These are phyloP conservation scores for Bufo bufo DNA, from an alignment of 2,113 vertebrate genomes.

Conservation along the genomic window DNA sequence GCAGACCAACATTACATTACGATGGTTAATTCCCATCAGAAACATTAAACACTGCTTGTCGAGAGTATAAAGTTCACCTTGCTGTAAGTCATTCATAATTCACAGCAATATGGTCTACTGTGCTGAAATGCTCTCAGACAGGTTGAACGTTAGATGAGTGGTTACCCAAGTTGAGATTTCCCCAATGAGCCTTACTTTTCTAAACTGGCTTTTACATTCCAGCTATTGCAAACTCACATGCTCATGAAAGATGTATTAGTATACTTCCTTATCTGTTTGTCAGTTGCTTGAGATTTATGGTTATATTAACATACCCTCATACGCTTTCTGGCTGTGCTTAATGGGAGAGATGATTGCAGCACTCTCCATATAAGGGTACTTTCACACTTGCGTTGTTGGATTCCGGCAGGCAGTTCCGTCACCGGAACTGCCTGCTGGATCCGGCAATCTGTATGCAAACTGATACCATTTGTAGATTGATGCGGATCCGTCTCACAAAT, in stretches of 20 bases:
- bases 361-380: neutral
- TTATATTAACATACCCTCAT: neutral
- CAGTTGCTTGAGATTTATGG: neutral
- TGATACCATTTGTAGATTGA: no score
- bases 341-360: neutral
- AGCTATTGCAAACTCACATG: neutral
- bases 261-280: neutral
- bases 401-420: no score
- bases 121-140: constrained; percentile 59
- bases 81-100: constrained; percentile 59
- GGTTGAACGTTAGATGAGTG: constrained; percentile 59
- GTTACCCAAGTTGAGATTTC: constrained; percentile 57
- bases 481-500: no score
- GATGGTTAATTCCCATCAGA: constrained; percentile 59
- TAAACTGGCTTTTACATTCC: constrained; percentile 50
- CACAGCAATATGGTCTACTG: constrained; percentile 55
- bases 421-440: no score
- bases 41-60: constrained; percentile 58
- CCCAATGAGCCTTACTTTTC: constrained; percentile 50
- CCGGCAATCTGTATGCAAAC: no score
- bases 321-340: neutral
- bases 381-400: no score
- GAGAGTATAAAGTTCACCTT: constrained; percentile 59
- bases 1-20: constrained; percentile 7
- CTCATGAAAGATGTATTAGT: neutral